A percentile compares a stretch with the other conserved stretches of the same genome.
These are phyloP conservation scores for Taeniopygia guttata DNA, from an alignment of 2,797 vertebrate genomes.

Conservation along the genomic window DNA sequence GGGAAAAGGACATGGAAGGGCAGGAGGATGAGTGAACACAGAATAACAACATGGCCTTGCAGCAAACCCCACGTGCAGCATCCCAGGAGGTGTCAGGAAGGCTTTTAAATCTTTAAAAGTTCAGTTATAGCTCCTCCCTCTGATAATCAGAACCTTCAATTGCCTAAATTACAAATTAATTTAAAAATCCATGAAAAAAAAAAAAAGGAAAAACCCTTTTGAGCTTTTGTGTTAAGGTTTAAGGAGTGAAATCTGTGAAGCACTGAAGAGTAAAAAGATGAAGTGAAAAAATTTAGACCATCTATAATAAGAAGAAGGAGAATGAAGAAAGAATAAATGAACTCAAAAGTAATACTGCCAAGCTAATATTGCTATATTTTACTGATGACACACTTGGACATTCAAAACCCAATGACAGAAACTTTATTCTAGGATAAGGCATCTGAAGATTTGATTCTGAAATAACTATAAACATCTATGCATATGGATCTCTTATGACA, in stretches of 20 bases:
- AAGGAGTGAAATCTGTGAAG: neutral
- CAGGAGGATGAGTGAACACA: rapidly evolving
- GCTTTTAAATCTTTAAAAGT: neutral
- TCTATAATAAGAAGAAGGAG: neutral
- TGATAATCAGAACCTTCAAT: neutral
- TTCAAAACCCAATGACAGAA: neutral
- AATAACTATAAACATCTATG: neutral
- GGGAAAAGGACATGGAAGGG: neutral
- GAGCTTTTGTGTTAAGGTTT: neutral
- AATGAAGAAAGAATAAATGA: neutral
- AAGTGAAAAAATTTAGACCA: neutral
- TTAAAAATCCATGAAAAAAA: neutral
- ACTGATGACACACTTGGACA: neutral
- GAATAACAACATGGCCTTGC: rapidly evolving
- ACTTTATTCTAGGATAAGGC: neutral
- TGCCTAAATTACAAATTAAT: neutral
- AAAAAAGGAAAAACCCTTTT: neutral
- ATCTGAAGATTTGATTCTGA: neutral
- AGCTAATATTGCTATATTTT: neutral
- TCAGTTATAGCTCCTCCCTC: neutral
- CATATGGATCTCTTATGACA: neutral
- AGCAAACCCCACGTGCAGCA: neutral
- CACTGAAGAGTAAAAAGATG: neutral
- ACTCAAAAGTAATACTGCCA: neutral
- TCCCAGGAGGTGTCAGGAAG: neutral